These are phyloP conservation scores for Bettongia penicillata DNA, from an alignment of 2,113 vertebrate genomes.

Conservation along the genomic window DNA sequence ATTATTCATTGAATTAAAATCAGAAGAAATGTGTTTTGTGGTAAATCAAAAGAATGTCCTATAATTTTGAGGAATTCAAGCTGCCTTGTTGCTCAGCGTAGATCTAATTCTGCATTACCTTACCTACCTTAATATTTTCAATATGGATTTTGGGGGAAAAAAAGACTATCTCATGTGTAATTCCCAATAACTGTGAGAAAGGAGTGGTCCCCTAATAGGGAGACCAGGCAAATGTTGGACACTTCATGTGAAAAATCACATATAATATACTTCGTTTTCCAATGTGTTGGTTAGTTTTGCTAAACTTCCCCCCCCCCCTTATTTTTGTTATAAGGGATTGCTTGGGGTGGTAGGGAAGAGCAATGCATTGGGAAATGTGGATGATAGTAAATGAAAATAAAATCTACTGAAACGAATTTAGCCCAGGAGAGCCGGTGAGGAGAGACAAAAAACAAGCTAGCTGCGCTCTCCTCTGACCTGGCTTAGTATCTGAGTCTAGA, in stretches of 20 bases:
- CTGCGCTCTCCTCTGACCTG: neutral
- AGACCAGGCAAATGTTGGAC: neutral
- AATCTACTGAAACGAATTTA: constrained; percentile 15
- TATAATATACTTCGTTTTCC: neutral
- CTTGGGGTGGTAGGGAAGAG: neutral
- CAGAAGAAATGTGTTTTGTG: neutral
- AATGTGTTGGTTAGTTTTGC: neutral
- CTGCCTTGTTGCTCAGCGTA: constrained; percentile 7
- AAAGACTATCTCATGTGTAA: neutral
- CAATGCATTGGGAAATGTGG: neutral
- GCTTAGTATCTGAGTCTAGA: neutral
- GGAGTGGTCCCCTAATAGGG: neutral
- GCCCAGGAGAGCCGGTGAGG: neutral
- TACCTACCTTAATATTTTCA: neutral
- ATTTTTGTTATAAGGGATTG: neutral
- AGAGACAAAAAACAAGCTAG: neutral
- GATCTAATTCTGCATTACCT: constrained; percentile 40
- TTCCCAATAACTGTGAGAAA: neutral
- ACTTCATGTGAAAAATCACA: neutral
- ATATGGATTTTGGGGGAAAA: neutral
- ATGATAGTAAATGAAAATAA: neutral
- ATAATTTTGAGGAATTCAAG: neutral
- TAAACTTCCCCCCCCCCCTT: neutral
- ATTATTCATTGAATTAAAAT: neutral
- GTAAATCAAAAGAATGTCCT: neutral